Percentiles rank a stretch among this genome's conserved stretches.
Evolutionary conservation across 1,140 invertebrate genomes (phyloP).

Genomic region (Drosophila baimaii): DNA sequence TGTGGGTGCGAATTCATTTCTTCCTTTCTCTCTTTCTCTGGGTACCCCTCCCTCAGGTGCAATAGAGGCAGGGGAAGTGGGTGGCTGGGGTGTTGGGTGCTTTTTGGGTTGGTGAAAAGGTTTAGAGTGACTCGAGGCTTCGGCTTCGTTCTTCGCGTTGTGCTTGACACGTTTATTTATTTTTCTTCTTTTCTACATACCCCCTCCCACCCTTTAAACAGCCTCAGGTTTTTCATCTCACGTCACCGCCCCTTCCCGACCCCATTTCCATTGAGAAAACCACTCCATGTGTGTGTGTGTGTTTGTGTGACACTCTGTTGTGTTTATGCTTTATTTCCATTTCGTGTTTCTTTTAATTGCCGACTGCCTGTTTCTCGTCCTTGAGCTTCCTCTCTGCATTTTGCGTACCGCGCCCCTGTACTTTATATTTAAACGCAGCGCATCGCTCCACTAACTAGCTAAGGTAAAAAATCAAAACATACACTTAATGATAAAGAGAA

Average conservation of each 20-base stretch:
- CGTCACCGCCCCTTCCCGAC: background rate
- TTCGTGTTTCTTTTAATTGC: slow-evolving; percentile 62
- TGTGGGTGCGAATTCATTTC: slow-evolving; percentile 1
- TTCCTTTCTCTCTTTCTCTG: background rate
- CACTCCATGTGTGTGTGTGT: slow-evolving; percentile 33
- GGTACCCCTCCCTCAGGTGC: slow-evolving; percentile 10
- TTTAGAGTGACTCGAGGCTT: slow-evolving; percentile 41
- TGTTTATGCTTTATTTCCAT: slow-evolving; percentile 60
- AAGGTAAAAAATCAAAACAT: slow-evolving; percentile 37
- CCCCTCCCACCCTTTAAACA: slow-evolving; percentile 7
- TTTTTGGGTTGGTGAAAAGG: slow-evolving; percentile 1
- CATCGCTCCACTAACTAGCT: slow-evolving; percentile 42
- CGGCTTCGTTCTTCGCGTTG: slow-evolving; percentile 39
- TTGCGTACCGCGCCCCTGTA: background rate
- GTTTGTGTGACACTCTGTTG: slow-evolving; percentile 49
- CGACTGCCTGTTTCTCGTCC: slow-evolving; percentile 47
- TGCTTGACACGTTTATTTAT: slow-evolving; percentile 53
- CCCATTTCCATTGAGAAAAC: slow-evolving; percentile 6
- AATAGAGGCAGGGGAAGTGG: background rate
- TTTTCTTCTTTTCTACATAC: slow-evolving; percentile 8
- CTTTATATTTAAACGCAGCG: slow-evolving; percentile 68
- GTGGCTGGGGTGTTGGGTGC: slow-evolving; percentile 9
- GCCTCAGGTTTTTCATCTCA: slow-evolving; percentile 30
- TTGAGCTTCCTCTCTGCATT: slow-evolving; percentile 24
- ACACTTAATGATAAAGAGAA: slow-evolving; percentile 13